Conservation (phyloP, 2,797 vertebrate species). For the Eupleurogrammus muticus region DNA sequence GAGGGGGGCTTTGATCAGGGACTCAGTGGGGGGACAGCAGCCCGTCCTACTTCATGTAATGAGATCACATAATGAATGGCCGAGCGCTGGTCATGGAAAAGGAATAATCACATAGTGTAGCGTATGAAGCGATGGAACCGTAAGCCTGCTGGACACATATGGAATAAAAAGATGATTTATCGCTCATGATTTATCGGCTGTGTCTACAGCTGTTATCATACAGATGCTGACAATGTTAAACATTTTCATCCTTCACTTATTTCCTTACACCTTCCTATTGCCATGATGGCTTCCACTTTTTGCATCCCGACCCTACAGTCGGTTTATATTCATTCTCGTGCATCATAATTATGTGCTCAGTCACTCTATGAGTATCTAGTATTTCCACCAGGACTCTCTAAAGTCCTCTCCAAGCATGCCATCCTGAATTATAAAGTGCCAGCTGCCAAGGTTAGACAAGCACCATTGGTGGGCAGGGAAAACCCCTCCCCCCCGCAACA, state of each 20-base stretch:
- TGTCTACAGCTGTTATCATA: neutral
- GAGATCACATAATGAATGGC: constrained; percentile 63
- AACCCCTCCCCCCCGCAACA: constrained; percentile 47
- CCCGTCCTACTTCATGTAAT: constrained; percentile 63
- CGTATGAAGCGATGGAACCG: neutral
- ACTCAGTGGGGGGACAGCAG: constrained; percentile 45
- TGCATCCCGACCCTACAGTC: neutral
- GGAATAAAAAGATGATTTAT: neutral
- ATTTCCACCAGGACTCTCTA: constrained; percentile 59
- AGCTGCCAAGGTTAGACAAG: constrained; percentile 62
- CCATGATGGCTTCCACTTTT: neutral
- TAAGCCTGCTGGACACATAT: neutral
- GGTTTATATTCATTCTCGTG: neutral
- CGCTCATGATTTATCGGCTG: neutral
- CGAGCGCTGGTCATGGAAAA: constrained; percentile 51
- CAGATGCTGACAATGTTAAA: neutral
- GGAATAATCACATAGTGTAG: constrained; percentile 43
- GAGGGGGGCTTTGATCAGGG: constrained; percentile 54
- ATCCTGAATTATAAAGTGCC: constrained; percentile 67
- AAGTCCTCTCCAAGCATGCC: constrained; percentile 49
- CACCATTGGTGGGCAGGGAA: constrained; percentile 41
- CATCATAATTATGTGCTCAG: constrained; percentile 36
- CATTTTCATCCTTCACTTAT: neutral
- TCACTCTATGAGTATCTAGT: constrained; percentile 66
- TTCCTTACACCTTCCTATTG: neutral